Percentiles rank a stretch among this genome's conserved stretches.
These are phyloP conservation scores for Crotalus helleri DNA, from an alignment of 2,113 vertebrate genomes.

Conservation along the genomic window DNA sequence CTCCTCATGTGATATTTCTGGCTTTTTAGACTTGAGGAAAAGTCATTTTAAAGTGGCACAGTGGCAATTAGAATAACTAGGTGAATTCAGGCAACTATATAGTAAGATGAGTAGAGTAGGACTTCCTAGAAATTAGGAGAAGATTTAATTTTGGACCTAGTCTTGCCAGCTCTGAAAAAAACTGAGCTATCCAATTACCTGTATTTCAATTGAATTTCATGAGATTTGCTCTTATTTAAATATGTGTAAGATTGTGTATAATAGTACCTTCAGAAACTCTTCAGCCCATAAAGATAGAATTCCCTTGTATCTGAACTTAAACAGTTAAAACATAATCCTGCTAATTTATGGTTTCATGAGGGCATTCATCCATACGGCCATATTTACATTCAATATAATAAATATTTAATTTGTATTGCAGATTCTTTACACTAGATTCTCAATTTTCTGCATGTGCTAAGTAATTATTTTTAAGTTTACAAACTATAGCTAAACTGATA, in stretches of 20 bases:
- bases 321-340: neutral
- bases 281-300: neutral
- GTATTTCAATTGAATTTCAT: neutral
- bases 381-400: neutral
- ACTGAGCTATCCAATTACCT: neutral
- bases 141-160: neutral
- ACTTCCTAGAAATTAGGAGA: neutral
- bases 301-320: neutral
- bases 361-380: neutral
- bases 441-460: slow-evolving; percentile 19
- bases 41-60: neutral
- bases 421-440: neutral
- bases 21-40: neutral
- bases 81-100: neutral
- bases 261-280: neutral
- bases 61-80: neutral
- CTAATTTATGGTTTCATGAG: neutral
- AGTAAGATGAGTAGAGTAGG: neutral
- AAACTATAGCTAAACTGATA: slow-evolving; percentile 54
- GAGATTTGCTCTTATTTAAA: neutral
- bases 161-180: neutral
- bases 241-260: neutral
- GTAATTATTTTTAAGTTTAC: slow-evolving; percentile 18
- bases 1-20: neutral
- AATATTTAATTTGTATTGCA: neutral